Evolutionary conservation across 2,113 vertebrate species (phyloP).

Genomic region (Herpailurus yagouaroundi): DNA sequence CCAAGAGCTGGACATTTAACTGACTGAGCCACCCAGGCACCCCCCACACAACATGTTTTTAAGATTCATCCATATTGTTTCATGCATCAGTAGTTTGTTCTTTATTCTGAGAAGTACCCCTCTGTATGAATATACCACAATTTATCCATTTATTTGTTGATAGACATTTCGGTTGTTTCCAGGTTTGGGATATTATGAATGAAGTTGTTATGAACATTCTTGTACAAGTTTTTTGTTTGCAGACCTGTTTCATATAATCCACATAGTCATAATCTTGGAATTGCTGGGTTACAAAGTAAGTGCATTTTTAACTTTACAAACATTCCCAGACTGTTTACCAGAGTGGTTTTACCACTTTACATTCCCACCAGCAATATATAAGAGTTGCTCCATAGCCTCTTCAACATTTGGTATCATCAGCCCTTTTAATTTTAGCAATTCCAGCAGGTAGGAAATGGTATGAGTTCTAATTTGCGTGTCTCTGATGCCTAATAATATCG

Average conservation of each 20-base stretch:
- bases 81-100: background rate
- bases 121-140: background rate
- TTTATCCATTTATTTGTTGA: background rate
- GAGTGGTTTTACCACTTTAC: background rate
- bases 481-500: background rate
- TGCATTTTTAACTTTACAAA: background rate
- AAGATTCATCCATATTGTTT: background rate
- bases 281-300: background rate
- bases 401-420: background rate
- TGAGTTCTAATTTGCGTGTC: background rate
- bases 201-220: background rate
- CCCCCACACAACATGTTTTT: background rate
- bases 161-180: background rate
- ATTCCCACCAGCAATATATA: background rate
- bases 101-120: background rate
- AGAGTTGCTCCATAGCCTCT: background rate
- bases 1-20: no score
- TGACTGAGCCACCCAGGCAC: no score
- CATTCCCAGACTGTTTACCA: background rate
- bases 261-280: background rate
- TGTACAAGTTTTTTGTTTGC: background rate
- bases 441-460: background rate
- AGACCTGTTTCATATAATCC: background rate
- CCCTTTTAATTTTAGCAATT: background rate
- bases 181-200: background rate